Evolutionary conservation across 2,797 vertebrate species (phyloP), one percentile per base, ranked within the genome.

Genomic region (Coilia nasus): DNA sequence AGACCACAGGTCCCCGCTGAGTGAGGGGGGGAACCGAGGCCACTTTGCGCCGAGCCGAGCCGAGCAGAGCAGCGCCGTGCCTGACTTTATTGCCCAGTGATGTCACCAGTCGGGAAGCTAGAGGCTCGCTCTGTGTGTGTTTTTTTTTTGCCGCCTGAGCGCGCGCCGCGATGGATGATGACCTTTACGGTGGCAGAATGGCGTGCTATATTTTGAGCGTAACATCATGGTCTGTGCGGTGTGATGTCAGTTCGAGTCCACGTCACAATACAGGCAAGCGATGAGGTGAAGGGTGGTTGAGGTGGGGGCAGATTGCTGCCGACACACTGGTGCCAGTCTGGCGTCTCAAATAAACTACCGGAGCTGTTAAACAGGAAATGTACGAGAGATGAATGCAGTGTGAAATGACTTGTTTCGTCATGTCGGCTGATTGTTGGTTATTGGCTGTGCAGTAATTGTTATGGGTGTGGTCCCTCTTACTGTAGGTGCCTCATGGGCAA

Each of bases 1-100:
- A 6, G 35, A 78, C 71, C 71, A 19, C 67, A 75, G 67, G 67
- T 75, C 67, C 67, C 67, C 28, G 28, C 31, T 31, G 67, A 28
- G 12, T 0, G 3, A 41, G 50, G 9, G 50, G 9, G 50, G 9
- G 50, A 71, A 12, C 28, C 1, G 15, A 15, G 31, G 67, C 31
- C 28, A 31, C 35, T 19, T 41, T 9, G 21, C 19, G 4, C 35
- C 50, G 50, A 41, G n/a, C n/a, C 46, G 46, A 47, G 3, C 4
- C 46, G 14, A 9, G 7, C 46, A 47, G 50, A 9, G 9, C 50
- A 54, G 7, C 2, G 9, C 6, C 19, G 71, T 31, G 35, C 17
- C 35, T 41, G 71, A 6, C 41, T 78, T 78, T 78, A 78, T 44
- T 41, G 71, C 71, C 19, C 6, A 78, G 71, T 78, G 71, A 78